These are phyloP conservation scores for Tolmerus cingulatus DNA, from an alignment of 2,888 invertebrate species.

Conservation along the genomic window DNA sequence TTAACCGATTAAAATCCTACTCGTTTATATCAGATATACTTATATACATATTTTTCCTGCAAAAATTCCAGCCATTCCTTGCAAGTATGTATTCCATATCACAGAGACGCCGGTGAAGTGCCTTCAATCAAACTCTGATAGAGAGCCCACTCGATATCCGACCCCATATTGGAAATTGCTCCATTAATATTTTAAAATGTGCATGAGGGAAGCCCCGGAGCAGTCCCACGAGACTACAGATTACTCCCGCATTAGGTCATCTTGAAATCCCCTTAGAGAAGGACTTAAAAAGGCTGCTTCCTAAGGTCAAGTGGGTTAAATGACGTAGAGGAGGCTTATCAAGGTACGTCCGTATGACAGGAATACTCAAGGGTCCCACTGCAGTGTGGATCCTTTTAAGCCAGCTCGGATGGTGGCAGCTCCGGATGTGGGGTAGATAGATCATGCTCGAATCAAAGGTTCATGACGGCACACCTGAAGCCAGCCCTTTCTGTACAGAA, in stretches of 20 bases:
- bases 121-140: neutral
- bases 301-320: constrained; percentile 28
- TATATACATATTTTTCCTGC: neutral
- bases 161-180: neutral
- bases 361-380: neutral
- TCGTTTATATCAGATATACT: neutral
- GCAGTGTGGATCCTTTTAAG: neutral
- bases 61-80: neutral
- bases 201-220: neutral
- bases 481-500: neutral
- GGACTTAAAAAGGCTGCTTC: constrained; percentile 8
- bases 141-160: neutral
- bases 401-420: neutral
- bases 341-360: neutral
- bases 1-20: neutral
- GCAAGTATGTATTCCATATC: neutral
- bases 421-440: neutral
- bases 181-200: constrained; percentile 1
- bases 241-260: neutral
- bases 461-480: neutral
- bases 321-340: neutral
- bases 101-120: neutral
- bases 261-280: neutral
- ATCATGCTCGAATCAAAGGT: neutral
- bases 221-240: neutral